A percentile compares a stretch with the other conserved stretches of the same genome.
phyloP scores from a whole-genome alignment of 2,888 invertebrate species.

The Cataglyphis albicans region DNA sequence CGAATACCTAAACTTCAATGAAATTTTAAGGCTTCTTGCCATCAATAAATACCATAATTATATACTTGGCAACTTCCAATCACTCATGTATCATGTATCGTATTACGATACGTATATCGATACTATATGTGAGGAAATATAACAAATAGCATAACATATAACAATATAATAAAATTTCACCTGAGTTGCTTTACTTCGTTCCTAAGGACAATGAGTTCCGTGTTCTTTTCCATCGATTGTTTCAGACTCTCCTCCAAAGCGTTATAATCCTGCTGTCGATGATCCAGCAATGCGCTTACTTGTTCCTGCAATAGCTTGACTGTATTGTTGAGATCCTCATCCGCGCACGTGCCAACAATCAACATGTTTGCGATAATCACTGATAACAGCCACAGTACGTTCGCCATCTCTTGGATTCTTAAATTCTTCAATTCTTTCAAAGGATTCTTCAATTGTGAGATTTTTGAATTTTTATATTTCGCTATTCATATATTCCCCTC shows the following conservation, averaged over 20 bases:
- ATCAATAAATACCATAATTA: not conserved
- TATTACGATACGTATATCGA: not conserved
- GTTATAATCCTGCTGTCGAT: constrained; percentile 87
- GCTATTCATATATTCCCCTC: constrained; percentile 12
- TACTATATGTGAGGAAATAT: not conserved
- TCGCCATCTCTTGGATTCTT: constrained; percentile 35
- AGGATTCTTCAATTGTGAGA: not conserved
- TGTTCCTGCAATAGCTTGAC: constrained; percentile 87
- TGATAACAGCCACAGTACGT: constrained; percentile 40
- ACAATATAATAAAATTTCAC: no score
- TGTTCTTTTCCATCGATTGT: constrained; percentile 87
- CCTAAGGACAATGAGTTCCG: constrained; percentile 86
- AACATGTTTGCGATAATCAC: constrained; percentile 42
- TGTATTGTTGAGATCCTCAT: constrained; percentile 84
- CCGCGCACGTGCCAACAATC: constrained; percentile 26
- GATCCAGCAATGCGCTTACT: constrained; percentile 87
- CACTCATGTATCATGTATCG: constrained; percentile 8
- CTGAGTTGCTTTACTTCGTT: constrained; percentile 87
- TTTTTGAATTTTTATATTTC: not conserved
- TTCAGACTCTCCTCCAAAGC: constrained; percentile 87
- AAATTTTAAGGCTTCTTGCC: constrained; percentile 8
- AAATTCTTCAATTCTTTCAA: not conserved
- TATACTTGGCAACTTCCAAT: not conserved
- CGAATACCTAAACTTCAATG: constrained; percentile 1
- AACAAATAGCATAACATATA: no score